A percentile compares a stretch with the other conserved stretches of the same genome.
These are phyloP conservation scores for Benitochromis conjunctus DNA, from an alignment of 2,113 vertebrate species.

Conservation along the genomic window DNA sequence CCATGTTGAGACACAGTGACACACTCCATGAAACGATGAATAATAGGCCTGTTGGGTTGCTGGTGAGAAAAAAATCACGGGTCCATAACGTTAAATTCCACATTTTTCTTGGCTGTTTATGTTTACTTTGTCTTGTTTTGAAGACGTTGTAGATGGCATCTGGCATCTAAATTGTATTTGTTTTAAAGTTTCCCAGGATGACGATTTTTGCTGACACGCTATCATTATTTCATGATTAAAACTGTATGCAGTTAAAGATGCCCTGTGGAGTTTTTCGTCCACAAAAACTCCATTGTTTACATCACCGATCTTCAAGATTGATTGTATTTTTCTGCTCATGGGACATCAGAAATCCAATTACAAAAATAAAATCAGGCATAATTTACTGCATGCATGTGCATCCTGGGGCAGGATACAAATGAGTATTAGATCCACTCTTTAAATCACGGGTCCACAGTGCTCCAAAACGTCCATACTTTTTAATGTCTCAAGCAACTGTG, in stretches of 20 bases:
- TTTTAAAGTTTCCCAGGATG: neutral
- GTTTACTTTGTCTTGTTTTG: neutral
- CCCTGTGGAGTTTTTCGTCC: neutral
- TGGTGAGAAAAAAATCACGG: neutral
- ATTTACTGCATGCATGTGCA: neutral
- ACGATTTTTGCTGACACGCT: neutral
- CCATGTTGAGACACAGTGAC: neutral
- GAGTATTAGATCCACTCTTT: neutral
- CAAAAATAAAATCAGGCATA: neutral
- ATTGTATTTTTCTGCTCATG: neutral
- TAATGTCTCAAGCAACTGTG: neutral
- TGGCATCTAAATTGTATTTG: neutral
- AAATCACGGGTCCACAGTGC: neutral
- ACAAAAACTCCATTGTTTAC: neutral
- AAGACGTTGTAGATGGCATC: neutral
- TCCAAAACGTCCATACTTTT: neutral
- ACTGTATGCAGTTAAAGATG: neutral
- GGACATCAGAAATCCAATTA: neutral
- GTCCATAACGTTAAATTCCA: neutral
- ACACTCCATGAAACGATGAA: neutral
- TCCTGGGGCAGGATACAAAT: neutral
- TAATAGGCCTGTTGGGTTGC: neutral
- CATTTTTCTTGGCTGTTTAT: neutral
- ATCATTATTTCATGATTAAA: neutral
- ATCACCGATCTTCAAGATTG: neutral